Percentiles rank a stretch among this genome's conserved stretches.
phyloP scores from a whole-genome alignment of 2,113 vertebrate genomes.

The Nesospiza acunhae region DNA sequence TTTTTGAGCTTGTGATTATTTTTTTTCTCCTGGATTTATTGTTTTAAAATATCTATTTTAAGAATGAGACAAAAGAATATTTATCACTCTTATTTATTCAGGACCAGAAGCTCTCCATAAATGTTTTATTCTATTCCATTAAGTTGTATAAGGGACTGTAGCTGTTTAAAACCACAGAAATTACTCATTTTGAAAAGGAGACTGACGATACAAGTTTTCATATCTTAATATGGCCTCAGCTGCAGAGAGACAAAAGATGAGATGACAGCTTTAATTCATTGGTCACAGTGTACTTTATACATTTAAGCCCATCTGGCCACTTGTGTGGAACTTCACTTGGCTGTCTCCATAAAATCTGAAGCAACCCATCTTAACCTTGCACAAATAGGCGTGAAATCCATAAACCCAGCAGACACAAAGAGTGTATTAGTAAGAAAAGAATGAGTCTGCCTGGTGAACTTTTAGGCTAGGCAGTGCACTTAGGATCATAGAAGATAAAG shows the following conservation, averaged over 20 bases:
- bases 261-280: conserved; percentile 78
- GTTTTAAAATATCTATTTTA: background rate
- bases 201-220: conserved; percentile 41
- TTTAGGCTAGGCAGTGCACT: conserved; percentile 23
- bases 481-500: conserved; percentile 58
- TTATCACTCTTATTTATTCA: background rate
- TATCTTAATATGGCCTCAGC: conserved; percentile 66
- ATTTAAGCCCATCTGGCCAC: conserved; percentile 64
- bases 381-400: conserved; percentile 73
- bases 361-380: conserved; percentile 64
- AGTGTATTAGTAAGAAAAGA: conserved; percentile 50
- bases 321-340: conserved; percentile 38
- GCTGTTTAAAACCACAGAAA: background rate
- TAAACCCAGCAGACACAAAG: conserved; percentile 70
- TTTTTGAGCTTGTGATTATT: background rate
- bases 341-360: conserved; percentile 70
- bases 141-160: background rate
- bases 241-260: conserved; percentile 61
- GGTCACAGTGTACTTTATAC: conserved; percentile 75
- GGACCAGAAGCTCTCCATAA: background rate
- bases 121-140: background rate
- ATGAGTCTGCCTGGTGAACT: conserved; percentile 57
- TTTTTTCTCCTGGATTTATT: background rate
- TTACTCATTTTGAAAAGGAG: conserved; percentile 50
- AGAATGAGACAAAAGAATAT: background rate